These are phyloP conservation scores for Sinodicranocentrus sp. DNA, from an alignment of 2,888 invertebrate species.

Conservation along the genomic window DNA sequence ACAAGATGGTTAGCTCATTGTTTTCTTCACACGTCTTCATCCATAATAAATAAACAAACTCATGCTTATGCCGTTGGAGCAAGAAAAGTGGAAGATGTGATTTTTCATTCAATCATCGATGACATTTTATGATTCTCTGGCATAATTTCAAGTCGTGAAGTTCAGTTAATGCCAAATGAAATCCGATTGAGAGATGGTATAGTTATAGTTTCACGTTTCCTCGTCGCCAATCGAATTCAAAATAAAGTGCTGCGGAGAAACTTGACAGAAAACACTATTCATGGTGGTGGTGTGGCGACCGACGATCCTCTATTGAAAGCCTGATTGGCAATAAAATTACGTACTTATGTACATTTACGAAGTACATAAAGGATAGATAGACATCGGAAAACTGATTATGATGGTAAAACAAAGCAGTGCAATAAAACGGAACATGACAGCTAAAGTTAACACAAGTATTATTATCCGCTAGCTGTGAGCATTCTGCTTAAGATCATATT, in stretches of 20 bases:
- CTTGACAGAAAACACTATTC: too few relatives aligned
- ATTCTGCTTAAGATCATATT: too few relatives aligned
- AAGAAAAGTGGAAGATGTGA: neutral
- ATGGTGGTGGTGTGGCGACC: too few relatives aligned
- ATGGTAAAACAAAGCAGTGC: constrained; percentile 39
- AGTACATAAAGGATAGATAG: constrained; percentile 36
- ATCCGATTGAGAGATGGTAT: too few relatives aligned
- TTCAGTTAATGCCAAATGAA: neutral
- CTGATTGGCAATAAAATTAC: constrained; percentile 60
- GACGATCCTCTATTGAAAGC: constrained; percentile 13
- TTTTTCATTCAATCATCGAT: constrained; percentile 8
- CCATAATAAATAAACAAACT: too few relatives aligned
- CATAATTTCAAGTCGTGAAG: constrained; percentile 48
- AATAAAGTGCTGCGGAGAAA: too few relatives aligned
- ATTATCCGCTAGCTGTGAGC: neutral
- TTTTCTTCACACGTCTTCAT: too few relatives aligned
- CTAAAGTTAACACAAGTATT: neutral
- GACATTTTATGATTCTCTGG: constrained; percentile 34
- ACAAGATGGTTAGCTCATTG: too few relatives aligned
- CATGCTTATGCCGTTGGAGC: too few relatives aligned
- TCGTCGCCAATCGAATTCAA: too few relatives aligned
- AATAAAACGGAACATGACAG: constrained; percentile 57
- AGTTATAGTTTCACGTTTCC: too few relatives aligned
- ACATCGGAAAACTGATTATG: constrained; percentile 44
- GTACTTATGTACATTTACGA: neutral